phyloP scores from a whole-genome alignment of 2,797 vertebrate species.

The Sebastes variabilis region DNA sequence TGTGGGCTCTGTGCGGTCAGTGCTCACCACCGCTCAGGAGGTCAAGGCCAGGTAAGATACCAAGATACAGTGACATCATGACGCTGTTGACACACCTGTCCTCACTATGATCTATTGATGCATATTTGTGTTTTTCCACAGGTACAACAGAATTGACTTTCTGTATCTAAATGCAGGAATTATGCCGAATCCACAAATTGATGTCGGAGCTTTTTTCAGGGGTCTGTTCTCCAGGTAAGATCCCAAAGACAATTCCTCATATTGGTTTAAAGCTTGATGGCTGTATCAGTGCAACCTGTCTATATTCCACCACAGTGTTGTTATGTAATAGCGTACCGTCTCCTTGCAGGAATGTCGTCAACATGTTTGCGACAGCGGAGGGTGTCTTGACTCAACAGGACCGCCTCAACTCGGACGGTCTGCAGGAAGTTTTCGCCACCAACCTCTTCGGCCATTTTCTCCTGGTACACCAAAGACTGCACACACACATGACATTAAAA shows the following conservation, averaged over 20 bases:
- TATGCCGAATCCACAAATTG: conserved; percentile 92
- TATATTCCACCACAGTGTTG: background rate
- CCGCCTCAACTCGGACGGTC: conserved; percentile 85
- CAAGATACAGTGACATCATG: background rate
- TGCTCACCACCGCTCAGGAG: conserved; percentile 84
- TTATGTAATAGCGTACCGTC: background rate
- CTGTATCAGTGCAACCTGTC: background rate
- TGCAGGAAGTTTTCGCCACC: conserved; percentile 95
- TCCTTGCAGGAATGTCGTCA: conserved; percentile 83
- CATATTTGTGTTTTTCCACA: conserved; percentile 60
- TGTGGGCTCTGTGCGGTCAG: conserved; percentile 86
- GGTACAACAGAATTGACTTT: conserved; percentile 90
- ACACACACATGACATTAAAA: background rate
- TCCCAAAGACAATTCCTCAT: background rate
- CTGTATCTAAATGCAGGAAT: conserved; percentile 96
- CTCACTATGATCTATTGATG: background rate
- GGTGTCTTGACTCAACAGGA: conserved; percentile 92
- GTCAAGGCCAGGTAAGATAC: conserved; percentile 84
- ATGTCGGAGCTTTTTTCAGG: conserved; percentile 86
- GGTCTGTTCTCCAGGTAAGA: conserved; percentile 90
- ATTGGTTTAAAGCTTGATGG: background rate
- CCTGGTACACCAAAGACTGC: conserved; percentile 80
- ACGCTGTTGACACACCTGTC: background rate
- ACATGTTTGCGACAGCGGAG: conserved; percentile 92
- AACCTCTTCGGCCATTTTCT: conserved; percentile 97